Percentiles rank a stretch among this genome's conserved stretches.
phyloP scores from a whole-genome alignment of 2,797 vertebrate genomes.

The Anas georgica region DNA sequence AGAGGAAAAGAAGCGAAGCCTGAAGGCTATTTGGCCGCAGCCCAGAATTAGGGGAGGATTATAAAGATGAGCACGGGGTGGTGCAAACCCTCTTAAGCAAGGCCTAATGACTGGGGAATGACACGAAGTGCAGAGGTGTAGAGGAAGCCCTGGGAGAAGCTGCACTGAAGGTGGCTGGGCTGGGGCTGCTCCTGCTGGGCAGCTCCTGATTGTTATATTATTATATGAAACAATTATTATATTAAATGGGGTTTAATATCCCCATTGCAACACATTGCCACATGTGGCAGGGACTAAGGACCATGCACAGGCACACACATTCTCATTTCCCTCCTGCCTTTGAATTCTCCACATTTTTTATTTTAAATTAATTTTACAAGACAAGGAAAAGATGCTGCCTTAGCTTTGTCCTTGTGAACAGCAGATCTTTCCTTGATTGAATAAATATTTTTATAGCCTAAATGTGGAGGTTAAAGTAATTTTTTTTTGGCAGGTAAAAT shows the following conservation, averaged over 20 bases:
- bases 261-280: not conserved
- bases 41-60: not conserved
- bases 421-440: conserved; percentile 34
- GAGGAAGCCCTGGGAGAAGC: not conserved
- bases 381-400: conserved; percentile 18
- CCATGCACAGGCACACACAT: rapidly evolving
- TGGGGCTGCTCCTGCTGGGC: not conserved
- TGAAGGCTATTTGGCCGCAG: conserved; percentile 34
- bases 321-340: not conserved
- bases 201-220: too few species aligned
- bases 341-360: not conserved
- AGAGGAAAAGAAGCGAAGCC: conserved; percentile 3
- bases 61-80: not conserved
- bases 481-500: conserved; percentile 32
- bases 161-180: not conserved
- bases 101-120: conserved; percentile 45
- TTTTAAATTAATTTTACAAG: conserved; percentile 64
- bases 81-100: conserved; percentile 34
- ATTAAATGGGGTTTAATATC: too few species aligned
- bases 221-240: too few species aligned
- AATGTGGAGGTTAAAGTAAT: conserved; percentile 27
- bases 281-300: not conserved
- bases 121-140: not conserved
- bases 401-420: conserved; percentile 60
- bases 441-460: conserved; percentile 58